Evolutionary conservation across 1,140 invertebrate species (phyloP), one percentile per base, ranked within the genome.

Genomic region (Achroia grisella): DNA sequence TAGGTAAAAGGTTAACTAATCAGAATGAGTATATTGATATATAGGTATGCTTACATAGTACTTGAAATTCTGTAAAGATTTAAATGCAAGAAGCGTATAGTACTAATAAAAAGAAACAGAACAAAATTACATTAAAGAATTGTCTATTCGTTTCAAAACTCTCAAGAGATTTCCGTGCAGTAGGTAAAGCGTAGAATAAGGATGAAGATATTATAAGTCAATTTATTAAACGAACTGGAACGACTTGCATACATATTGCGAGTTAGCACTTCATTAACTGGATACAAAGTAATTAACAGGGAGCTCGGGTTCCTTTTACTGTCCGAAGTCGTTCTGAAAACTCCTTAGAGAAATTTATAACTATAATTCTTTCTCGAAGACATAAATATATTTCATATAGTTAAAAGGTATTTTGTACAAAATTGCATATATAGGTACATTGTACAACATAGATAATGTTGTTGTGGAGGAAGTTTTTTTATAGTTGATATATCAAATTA

Each of bases 201-300:
- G 17, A 23, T 23, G 17, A 35, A 48, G 32, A 30, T 37, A 56
- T 56, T 55, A 52, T 50, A 50, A 64, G 30, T 50, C 44, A 64
- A 63, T 69, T 68, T 52, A 58, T 61, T 45, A 55, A 56, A 51
- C 28, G 47, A 48, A 31, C 52, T 52, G 30, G 28, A 39, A 49
- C 60, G 58, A 53, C 51, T 47, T 66, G 65, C 54, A 59, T 71
- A 62, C 52, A 71, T 55, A 60, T 66, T 60, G 56, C 54, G 50
- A 72, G 55, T 71, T 64, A 66, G 58, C 56, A 66, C 65, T 66
- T 63, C 48, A 52, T 73, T 71, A 71, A 65, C 58, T 52, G 60
- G 63, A 64, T 66, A 66, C 72, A 62, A 69, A 73, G 65, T 77
- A 72, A 77, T 74, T 77, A 74, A 71, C 58, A 57, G 54, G 44